Base-by-base conservation (phyloP, 2,113 vertebrate species). In the Ancistrus triradiatus region DNA sequence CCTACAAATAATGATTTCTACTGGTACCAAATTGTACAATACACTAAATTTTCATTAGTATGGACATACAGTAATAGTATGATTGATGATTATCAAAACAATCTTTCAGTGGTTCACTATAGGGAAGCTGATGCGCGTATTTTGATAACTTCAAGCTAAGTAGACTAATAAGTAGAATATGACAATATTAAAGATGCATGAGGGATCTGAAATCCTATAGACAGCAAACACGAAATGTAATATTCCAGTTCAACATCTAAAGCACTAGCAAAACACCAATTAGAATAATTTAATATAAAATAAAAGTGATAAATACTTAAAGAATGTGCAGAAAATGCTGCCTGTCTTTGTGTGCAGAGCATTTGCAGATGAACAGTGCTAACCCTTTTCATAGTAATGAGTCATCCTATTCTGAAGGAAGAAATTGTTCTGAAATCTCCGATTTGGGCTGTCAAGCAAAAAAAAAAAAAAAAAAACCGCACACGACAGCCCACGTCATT, bases 261-360 rank as follows among this genome's bases (percentile, higher is more conserved):
- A 79, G 66, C 72, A 70, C 66, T 61, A 79, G 47, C 53, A 27
- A 69, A 38, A 72, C 71, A n/a, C 27, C 48, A 63, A 66, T 50
- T 56, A 75, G 68, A 85, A 87, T 85, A 85, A 87, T 65, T 87
- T 87, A 86, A 35, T 37, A 68, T 53, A 59, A 51, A 43, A 66
- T 61, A 59, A 64, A 76, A 63, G 42, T 57, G 73, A 79, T 65
- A 73, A 68, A 56, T 59, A 79, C 17, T 6, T 40, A 21, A 48
- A 14, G 59, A 9, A 28, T 77, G 66, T 70, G 66, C 59, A 25
- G 25, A 40, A 49, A 51, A 50, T 17, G 7, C 27, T 52, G 49
- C 50, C 15, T 56, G 44, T 38, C 19, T 7, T 55, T 51, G 17
- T 51, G 58, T 19, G 48, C 19, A 57, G 19, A 52, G 15, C 3